Evolutionary conservation across 2,797 vertebrate species (phyloP).

Genomic region (Falco peregrinus): DNA sequence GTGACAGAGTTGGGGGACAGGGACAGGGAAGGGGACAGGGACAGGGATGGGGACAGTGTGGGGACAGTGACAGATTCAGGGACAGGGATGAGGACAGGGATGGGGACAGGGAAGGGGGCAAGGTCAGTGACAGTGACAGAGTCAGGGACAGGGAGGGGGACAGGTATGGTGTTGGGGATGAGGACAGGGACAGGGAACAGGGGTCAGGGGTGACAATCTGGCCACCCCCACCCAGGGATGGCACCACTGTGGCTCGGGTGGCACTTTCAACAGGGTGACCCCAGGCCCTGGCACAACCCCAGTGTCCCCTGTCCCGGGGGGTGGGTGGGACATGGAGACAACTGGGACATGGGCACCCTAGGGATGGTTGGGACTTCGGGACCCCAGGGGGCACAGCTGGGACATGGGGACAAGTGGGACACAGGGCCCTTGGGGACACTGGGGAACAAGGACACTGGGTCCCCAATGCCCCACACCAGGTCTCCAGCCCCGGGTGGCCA

Average conservation of each 20-base stretch:
- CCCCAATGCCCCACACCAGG: no score
- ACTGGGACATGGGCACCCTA: not conserved
- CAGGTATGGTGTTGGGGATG: not conserved
- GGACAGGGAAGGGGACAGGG: not conserved
- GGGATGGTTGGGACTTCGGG: not conserved
- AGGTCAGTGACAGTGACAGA: not conserved
- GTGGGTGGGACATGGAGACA: not conserved
- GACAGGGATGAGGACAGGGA: not conserved
- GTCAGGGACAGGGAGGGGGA: not conserved
- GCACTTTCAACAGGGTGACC: not conserved
- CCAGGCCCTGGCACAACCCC: no score
- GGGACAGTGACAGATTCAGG: no score
- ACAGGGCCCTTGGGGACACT: no score
- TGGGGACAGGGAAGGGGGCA: not conserved
- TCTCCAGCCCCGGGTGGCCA: not conserved
- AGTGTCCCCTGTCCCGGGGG: not conserved
- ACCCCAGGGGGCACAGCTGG: no score
- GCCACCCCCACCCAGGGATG: not conserved
- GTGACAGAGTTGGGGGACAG: not conserved
- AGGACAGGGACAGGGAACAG: not conserved
- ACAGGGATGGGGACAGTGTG: not conserved
- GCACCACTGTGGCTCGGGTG: not conserved
- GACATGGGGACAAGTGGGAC: not conserved
- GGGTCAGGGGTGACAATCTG: not conserved
- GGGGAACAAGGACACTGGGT: no score